Conservation (phyloP, 2,888 invertebrate genomes). For the Sialis fuliginosa region DNA sequence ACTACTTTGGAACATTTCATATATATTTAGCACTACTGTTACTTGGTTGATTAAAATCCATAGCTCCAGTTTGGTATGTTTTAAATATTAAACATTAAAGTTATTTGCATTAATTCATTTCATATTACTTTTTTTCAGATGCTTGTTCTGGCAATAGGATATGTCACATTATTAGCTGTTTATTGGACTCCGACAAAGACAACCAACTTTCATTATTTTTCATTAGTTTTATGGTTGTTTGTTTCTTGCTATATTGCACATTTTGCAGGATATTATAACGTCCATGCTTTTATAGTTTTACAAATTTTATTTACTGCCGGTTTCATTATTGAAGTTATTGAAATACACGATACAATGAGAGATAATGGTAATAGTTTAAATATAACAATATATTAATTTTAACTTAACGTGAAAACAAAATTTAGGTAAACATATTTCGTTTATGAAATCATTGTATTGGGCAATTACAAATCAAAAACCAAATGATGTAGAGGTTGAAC, state of each 20-base stretch:
- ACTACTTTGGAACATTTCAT: conserved; percentile 32
- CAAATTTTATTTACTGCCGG: conserved; percentile 49
- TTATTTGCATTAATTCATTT: background rate
- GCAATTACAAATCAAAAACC: conserved; percentile 16
- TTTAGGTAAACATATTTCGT: conserved; percentile 17
- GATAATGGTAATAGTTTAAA: conserved; percentile 22
- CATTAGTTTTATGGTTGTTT: conserved; percentile 58
- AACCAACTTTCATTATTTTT: conserved; percentile 43
- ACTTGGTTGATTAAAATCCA: conserved; percentile 21
- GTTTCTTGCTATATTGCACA: conserved; percentile 59
- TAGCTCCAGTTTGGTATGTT: conserved; percentile 21
- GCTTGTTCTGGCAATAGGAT: conserved; percentile 43
- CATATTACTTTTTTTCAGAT: conserved; percentile 34
- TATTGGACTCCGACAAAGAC: conserved; percentile 61
- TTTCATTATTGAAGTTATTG: conserved; percentile 41
- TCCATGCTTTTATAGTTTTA: conserved; percentile 52
- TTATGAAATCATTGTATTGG: conserved; percentile 17
- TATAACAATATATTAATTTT: background rate
- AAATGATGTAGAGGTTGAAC: background rate
- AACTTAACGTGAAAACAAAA: background rate
- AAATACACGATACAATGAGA: conserved; percentile 32
- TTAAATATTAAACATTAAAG: conserved; percentile 2
- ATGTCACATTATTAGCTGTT: conserved; percentile 49
- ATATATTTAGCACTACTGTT: conserved; percentile 14
- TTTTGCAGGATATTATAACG: conserved; percentile 54